Percentiles rank a stretch among this genome's conserved stretches.
These are phyloP conservation scores for Mungos mungo DNA, from an alignment of 2,113 vertebrate species.

Conservation along the genomic window DNA sequence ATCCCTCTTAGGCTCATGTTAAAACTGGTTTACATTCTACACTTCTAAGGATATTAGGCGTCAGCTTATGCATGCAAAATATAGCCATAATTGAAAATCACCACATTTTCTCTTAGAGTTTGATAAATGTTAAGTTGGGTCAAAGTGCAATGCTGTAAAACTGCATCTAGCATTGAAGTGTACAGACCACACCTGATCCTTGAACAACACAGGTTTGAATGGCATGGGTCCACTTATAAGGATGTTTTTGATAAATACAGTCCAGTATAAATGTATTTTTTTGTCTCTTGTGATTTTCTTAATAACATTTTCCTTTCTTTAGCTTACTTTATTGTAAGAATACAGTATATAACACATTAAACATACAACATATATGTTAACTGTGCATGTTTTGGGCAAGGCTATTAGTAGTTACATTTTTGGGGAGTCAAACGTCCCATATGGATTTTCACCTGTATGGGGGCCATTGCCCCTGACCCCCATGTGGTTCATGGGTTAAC, in stretches of 20 bases:
- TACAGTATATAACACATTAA: background rate
- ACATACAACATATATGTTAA: background rate
- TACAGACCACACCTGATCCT: background rate
- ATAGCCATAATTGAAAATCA: background rate
- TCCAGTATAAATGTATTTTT: background rate
- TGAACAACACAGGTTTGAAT: background rate
- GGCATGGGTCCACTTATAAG: background rate
- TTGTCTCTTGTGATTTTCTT: background rate
- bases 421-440: background rate
- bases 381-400: background rate
- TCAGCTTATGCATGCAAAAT: slow-evolving; percentile 5
- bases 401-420: background rate
- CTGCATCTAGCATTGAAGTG: background rate
- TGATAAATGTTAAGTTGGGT: background rate
- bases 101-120: background rate
- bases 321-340: background rate
- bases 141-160: background rate
- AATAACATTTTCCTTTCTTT: background rate
- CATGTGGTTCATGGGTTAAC: background rate
- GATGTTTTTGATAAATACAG: background rate
- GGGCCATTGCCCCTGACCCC: background rate
- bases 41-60: background rate
- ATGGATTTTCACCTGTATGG: background rate
- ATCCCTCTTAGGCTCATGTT: too few species aligned
- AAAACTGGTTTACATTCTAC: background rate